These are phyloP conservation scores for Lagorchestes hirsutus DNA, from an alignment of 2,797 vertebrate genomes.

Conservation along the genomic window DNA sequence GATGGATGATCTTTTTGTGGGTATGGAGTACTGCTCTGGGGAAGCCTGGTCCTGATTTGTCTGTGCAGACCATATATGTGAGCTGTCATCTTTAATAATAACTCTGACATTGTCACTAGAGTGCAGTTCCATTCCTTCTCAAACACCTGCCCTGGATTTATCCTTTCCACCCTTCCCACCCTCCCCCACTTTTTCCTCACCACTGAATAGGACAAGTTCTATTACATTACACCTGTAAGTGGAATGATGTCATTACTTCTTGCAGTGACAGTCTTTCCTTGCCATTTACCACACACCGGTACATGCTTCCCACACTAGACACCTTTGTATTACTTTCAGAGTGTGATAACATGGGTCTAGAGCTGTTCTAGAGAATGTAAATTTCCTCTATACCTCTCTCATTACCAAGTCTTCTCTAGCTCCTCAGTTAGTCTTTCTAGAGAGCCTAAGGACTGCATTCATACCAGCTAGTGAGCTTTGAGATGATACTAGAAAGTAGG, in stretches of 20 bases:
- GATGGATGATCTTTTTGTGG: background rate
- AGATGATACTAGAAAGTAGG: background rate
- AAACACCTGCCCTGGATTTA: accelerated
- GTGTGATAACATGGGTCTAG: background rate
- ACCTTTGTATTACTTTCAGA: background rate
- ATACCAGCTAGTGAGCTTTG: background rate
- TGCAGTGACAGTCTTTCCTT: background rate
- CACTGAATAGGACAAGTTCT: background rate
- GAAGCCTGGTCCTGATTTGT: background rate
- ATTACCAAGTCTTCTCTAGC: background rate
- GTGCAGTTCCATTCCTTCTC: background rate
- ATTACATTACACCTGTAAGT: background rate
- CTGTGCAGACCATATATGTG: background rate
- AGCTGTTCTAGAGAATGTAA: background rate
- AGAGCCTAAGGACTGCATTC: background rate
- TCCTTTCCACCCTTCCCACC: background rate
- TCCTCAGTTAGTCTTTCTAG: background rate
- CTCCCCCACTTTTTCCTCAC: background rate
- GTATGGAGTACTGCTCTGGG: background rate
- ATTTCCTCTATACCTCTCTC: background rate
- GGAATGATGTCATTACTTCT: background rate
- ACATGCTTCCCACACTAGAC: background rate
- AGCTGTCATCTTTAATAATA: background rate
- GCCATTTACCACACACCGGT: background rate
- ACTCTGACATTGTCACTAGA: background rate